Base-by-base conservation (phyloP, 2,888 invertebrate genomes). In the Netelia fuscicornis region DNA sequence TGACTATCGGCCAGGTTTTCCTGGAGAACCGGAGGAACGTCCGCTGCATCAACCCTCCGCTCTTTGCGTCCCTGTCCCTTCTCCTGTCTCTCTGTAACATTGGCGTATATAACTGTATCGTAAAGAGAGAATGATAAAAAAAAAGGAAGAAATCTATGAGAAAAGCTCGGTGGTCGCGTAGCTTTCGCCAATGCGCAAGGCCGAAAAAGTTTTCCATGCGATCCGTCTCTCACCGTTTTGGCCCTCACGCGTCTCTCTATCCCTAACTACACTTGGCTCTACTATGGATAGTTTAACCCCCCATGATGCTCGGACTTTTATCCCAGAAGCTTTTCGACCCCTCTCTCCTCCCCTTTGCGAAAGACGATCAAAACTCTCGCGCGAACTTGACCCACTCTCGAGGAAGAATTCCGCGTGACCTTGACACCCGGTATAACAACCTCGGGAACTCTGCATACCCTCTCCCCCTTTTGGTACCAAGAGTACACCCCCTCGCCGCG, bases 1-100 rank as follows among this genome's bases (percentile, higher is more conserved):
- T 90, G 91, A 90, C 92, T 90, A 89, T 90, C 89, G 90, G 90
- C 90, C 90, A 91, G 89, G 89, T 89, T 89, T 89, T 88, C 86
- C 78, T 25, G 84, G 82, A 81, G 76, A 85, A 79, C 42, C 58
- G 71, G 81, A 78, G 84, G 74, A 87, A 86, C 74, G 84, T 74
- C 67, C 80, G 70, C 62, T 37, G 17, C 70, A 44, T 65, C 65
- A 37, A 58, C 75, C 30, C n/a, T 20, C n/a, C 52, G 58, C 48
- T 8, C n/a, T 58, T 58, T 65, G 11, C 17, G n/a, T 54, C 25
- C 0, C 74, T 60, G 11, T 48, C 5, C 6, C 37, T 6, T 6
- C 6, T 6, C 1, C 37, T 37, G 37, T 37, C 8, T 37, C 37
- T 44, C 17, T 23, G n/a, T 65, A 44, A 42, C 48, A 71, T 52